Base-by-base conservation (phyloP, 2,888 invertebrate species). In the Strigamia transsilvanica region DNA sequence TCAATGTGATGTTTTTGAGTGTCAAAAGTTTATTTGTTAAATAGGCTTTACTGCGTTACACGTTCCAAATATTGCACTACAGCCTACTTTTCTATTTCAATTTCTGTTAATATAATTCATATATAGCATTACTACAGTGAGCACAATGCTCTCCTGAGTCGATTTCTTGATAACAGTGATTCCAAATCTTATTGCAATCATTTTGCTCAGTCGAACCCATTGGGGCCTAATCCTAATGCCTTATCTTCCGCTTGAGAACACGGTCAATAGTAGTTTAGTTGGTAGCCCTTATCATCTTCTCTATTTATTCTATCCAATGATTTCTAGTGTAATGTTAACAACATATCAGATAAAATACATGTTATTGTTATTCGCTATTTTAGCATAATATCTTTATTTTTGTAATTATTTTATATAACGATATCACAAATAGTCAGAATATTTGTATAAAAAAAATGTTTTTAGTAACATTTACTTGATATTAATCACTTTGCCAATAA, bases 161-260 rank as follows among this genome's bases (percentile, higher is more conserved):
- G 73, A 73, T 73, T 73, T 73, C 73, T 73, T 73, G 73, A 73
- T 73, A 73, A 73, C 73, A 73, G 73, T 73, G 73, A 73, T 73
- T 73, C 73, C 73, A 73, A 73, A 73, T 73, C 73, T 73, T 73
- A 73, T 73, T 73, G 73, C 73, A 73, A 73, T 73, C 73, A 73
- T 73, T 73, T 73, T 73, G 73, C 73, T 73, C 73, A 73, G 73
- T 73, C 73, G 73, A 73, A 73, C 73, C 73, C 73, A 73, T 73
- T 73, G 73, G 73, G 73, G 73, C 73, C 73, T 73, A 73, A 73
- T 73, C 73, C 73, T 73, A 73, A 73, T 73, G 73, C 73, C 73
- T 73, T 73, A 73, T 73, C 27, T 73, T 73, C 73, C 73, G 73
- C 73, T 27, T 32, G 73, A 73, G 73, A 73, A 73, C 73, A 73